phyloP scores from a whole-genome alignment of 2,888 invertebrate genomes.

The Phyto melanocephala region DNA sequence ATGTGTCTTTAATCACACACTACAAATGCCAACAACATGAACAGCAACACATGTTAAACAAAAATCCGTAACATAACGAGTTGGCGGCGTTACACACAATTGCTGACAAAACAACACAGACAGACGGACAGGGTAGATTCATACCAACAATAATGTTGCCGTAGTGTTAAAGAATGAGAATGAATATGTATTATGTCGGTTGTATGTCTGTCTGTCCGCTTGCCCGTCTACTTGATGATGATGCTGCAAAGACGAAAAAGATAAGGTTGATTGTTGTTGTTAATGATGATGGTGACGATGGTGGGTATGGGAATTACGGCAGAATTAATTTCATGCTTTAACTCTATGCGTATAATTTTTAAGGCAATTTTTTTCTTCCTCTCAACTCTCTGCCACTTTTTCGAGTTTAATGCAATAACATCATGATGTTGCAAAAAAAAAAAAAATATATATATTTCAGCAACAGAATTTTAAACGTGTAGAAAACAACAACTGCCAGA shows the following conservation, averaged over 20 bases:
- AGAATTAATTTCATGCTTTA: slow-evolving; percentile 64
- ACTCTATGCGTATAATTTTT: slow-evolving; percentile 54
- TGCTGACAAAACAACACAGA: slow-evolving; percentile 44
- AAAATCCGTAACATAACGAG: slow-evolving; percentile 64
- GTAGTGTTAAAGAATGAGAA: slow-evolving; percentile 58
- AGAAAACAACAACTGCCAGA: not conserved
- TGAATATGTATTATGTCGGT: slow-evolving; percentile 52
- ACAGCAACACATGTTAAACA: slow-evolving; percentile 62
- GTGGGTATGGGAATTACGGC: slow-evolving; percentile 63
- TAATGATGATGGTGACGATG: slow-evolving; percentile 47
- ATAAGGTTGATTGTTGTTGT: slow-evolving; percentile 13
- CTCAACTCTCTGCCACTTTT: not conserved
- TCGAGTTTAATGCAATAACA: not conserved
- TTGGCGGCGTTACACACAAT: slow-evolving; percentile 64
- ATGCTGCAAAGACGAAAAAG: slow-evolving; percentile 29
- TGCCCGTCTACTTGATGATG: slow-evolving; percentile 29
- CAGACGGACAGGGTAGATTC: not conserved
- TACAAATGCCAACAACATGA: slow-evolving; percentile 58
- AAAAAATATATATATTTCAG: slow-evolving; percentile 6
- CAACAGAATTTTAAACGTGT: slow-evolving; percentile 2
- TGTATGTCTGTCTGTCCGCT: slow-evolving; percentile 26
- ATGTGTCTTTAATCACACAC: slow-evolving; percentile 60
- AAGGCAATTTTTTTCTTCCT: not conserved
- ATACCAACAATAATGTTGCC: slow-evolving; percentile 30
- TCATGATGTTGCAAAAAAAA: too few relatives aligned